Conservation (phyloP, 2,888 invertebrate genomes). For the Acutogordius australiensis region DNA sequence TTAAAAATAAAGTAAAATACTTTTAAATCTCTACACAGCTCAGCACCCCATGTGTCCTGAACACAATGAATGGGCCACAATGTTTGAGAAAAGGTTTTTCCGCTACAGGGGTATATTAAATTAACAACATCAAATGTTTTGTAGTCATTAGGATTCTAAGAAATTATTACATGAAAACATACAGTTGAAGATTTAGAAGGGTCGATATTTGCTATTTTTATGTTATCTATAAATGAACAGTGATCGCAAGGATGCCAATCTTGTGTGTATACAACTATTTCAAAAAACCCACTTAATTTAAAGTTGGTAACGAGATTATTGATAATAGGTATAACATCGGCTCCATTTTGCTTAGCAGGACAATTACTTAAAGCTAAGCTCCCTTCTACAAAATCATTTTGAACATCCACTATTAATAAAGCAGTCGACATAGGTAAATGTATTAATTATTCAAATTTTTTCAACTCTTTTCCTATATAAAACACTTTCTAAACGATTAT, state of each 20-base stretch:
- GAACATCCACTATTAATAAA: slow-evolving; percentile 72
- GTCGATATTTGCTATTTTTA: too few species aligned
- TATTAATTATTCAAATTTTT: too few species aligned
- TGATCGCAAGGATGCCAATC: slow-evolving; percentile 93
- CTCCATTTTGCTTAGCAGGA: slow-evolving; percentile 60
- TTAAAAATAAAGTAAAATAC: slow-evolving; percentile 28
- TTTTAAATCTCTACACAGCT: slow-evolving; percentile 59
- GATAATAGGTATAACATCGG: slow-evolving; percentile 63
- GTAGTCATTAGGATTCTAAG: neutral
- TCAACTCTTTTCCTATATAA: too few species aligned
- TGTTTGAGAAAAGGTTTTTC: slow-evolving; percentile 36
- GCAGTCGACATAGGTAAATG: too few species aligned
- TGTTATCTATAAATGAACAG: slow-evolving; percentile 78
- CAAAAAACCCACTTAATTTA: slow-evolving; percentile 29
- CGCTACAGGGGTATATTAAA: slow-evolving; percentile 2
- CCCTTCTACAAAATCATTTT: slow-evolving; percentile 86
- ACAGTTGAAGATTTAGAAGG: too few species aligned
- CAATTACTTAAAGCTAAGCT: slow-evolving; percentile 68
- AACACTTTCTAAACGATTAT: neutral
- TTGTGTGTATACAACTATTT: slow-evolving; percentile 60
- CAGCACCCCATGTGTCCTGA: slow-evolving; percentile 72
- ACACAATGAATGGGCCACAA: slow-evolving; percentile 88
- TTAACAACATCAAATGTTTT: slow-evolving; percentile 11
- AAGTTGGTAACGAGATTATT: slow-evolving; percentile 42
- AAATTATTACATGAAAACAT: too few species aligned